Evolutionary conservation across 2,888 invertebrate species (phyloP), one percentile per base, ranked within the genome.

Genomic region (Ennomos quercinarius): DNA sequence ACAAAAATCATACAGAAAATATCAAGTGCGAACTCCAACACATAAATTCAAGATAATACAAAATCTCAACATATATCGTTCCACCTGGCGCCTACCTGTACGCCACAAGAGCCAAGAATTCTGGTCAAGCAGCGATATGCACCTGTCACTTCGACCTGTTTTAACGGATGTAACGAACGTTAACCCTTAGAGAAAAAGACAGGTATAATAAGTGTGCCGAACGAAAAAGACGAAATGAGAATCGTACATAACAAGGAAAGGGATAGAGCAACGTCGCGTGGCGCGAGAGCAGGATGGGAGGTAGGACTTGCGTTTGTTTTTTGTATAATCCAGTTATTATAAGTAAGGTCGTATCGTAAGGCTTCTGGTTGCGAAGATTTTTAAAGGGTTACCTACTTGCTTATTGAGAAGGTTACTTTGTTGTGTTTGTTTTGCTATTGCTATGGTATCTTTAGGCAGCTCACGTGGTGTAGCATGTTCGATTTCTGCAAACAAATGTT

Each of bases 141-240:
- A 70, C 72, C 72, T 70, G 72, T 71, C 66, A 51, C 42, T 43
- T 8, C 0, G 57, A 72, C 72, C 61, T 48, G 72, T 72, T 72
- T 46, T 36, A 58, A 52, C 70, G 72, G 72, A 72, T 64, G 69
- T 63, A n/a, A 34, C 43, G 69, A 57, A 59, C 72, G 62, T 71
- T 72, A 69, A 72, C 70, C 72, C 63, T 63, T 27, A 41, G 12
- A 40, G 56, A 66, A n/a, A 48, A 48, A 61, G 69, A 72, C 56
- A 42, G 63, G 42, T 40, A 44, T 51, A 45, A 44, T 69, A 71
- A 71, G 72, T 67, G 72, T 72, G 72, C 63, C 72, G 61, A 45
- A 45, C 10, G 65, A 69, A 17, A 35, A 54, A 55, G 67, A 71
- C 10, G 8, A 6, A 48, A 9, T n/a, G 0, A 52, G 6, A 17